Evolutionary conservation across 2,888 invertebrate genomes (phyloP).

Genomic region (Andrena bicolor): DNA sequence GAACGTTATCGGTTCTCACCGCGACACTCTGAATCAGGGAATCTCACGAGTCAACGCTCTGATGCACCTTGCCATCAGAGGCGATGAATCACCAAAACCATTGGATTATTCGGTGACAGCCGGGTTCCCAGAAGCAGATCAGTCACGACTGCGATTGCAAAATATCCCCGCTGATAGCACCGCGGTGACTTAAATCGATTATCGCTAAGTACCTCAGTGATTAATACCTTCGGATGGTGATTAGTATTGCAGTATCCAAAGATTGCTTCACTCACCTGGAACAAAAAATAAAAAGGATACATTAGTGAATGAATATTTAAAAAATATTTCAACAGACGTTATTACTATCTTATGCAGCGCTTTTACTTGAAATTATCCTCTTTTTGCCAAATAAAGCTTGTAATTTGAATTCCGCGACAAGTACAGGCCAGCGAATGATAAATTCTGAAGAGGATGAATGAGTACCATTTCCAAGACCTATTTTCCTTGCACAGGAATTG

Average conservation of each 20-base stretch:
- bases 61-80: constrained; percentile 57
- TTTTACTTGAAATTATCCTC: too few species aligned
- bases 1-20: constrained; percentile 50
- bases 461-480: too few species aligned
- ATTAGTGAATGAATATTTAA: background rate
- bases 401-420: too few species aligned
- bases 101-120: constrained; percentile 56
- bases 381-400: too few species aligned
- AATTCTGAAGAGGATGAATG: too few species aligned
- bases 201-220: background rate
- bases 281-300: constrained; percentile 18
- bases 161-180: background rate
- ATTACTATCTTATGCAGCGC: too few species aligned
- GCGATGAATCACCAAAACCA: constrained; percentile 64
- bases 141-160: constrained; percentile 12
- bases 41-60: constrained; percentile 64
- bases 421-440: too few species aligned
- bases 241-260: background rate
- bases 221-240: constrained; percentile 21
- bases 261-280: constrained; percentile 43
- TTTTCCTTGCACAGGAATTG: too few species aligned
- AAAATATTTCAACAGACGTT: too few species aligned
- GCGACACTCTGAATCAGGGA: constrained; percentile 48
- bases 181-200: background rate
- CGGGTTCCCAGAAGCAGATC: constrained; percentile 2